Base-by-base conservation (phyloP, 2,888 invertebrate genomes). In the Phasia obesa region DNA sequence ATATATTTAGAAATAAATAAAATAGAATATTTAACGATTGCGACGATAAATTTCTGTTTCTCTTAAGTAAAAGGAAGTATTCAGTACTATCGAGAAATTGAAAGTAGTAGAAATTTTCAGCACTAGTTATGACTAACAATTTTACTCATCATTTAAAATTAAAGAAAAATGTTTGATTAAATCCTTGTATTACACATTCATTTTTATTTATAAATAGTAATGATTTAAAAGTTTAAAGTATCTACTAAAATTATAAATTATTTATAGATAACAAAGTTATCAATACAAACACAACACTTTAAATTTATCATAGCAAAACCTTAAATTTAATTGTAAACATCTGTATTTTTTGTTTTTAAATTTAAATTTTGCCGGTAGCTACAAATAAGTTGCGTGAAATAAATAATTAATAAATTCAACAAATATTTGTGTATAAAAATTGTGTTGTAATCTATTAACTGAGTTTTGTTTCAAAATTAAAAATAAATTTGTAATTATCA, bases 341-440 rank as follows among this genome's bases (percentile, higher is more conserved):
- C 47, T 49, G 47, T 49, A 25, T 51, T 59, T 19, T 19, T 62
- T 27, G n/a, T n/a, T n/a, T n/a, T n/a, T n/a, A n/a, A n/a, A n/a
- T n/a, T n/a, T n/a, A n/a, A n/a, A 17, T 51, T 13, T 60, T 71
- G 49, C 25, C 6, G 23, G 47, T 2, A 65, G 25, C 57, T 49
- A 75, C 35, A 49, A 57, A 49, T 65, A 59, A 65, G 59, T 76
- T 59, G 75, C 75, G 49, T 67, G 67, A 27, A 49, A 75, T 75
- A 65, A 13, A 65, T 57, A 75, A 73, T 64, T 42, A 62, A 44
- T 64, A 13, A 7, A 17, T 2, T 19, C 1, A 6, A 19, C 44
- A 7, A 47, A 7, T 47, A 44, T 44, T 17, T 44, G 11, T 44
- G 44, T 17, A 1, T 38, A 13, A 13, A 38, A 2, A 42, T 51